Evolutionary conservation across 1,140 invertebrate species (phyloP), one percentile per base, ranked within the genome.

Genomic region (Diachasma alloeum): DNA sequence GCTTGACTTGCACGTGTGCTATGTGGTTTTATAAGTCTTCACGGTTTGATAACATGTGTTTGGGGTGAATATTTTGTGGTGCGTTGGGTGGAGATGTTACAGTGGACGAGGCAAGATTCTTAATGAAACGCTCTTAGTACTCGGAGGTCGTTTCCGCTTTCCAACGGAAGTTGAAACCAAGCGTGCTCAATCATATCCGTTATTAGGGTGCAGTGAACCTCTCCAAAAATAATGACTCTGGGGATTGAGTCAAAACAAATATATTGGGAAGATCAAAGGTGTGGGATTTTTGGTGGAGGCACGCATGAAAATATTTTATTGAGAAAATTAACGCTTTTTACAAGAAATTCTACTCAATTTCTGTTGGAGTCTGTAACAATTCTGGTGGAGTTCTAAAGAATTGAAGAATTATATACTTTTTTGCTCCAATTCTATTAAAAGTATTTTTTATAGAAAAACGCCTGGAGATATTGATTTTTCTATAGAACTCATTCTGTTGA

Each of bases 101-200:
- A 59, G 9, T 22, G 53, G 9, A 59, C 59, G 59, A 26, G 59
- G 22, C 0, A 26, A 63, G 59, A 63, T 26, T 63, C 22, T 63
- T 63, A 63, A 63, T 63, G 59, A 63, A 22, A 63, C 9, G 13
- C 59, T 63, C 19, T 24, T 26, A 63, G 59, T 13, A 31, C 59
- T 63, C 24, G 11, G 24, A 26, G 19, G 59, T 24, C 24, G 19
- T 26, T 63, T 63, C 24, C 59, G 19, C 11, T 26, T 63, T 63
- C 19, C 19, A 63, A 63, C 59, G 59, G 59, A 63, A 63, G 59
- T 63, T 63, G 19, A 63, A 63, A 26, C 59, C 59, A 63, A 63
- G 59, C 59, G 59, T 63, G 59, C 59, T 39, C 66, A 37, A 68
- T 39, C 66, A 68, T 68, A 68, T 68, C 66, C 66, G 66, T 36